Percentiles rank a stretch among this genome's conserved stretches.
phyloP scores from a whole-genome alignment of 2,888 invertebrate genomes.

The Cacoxenus indagator region DNA sequence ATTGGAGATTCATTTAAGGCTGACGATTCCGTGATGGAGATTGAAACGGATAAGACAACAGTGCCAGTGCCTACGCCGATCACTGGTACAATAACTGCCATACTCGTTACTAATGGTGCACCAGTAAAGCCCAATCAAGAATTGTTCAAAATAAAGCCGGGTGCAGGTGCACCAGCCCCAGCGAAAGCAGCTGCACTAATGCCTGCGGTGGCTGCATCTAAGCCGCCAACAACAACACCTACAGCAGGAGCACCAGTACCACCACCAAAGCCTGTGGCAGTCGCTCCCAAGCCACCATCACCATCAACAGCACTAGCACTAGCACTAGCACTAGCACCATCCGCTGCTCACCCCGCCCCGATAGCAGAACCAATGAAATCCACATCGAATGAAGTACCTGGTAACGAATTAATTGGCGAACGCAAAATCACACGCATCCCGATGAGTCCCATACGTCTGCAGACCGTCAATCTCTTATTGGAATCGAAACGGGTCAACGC shows the following conservation, averaged over 20 bases:
- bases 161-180: constrained; percentile 61
- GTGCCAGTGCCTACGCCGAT: constrained; percentile 82
- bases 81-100: constrained; percentile 88
- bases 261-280: constrained; percentile 53
- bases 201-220: constrained; percentile 71
- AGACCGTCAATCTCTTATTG: constrained; percentile 95
- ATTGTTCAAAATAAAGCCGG: constrained; percentile 81
- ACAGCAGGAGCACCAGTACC: constrained; percentile 63
- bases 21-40: constrained; percentile 95
- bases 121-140: constrained; percentile 92
- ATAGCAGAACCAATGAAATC: constrained; percentile 35
- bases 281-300: constrained; percentile 53
- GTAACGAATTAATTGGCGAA: constrained; percentile 80
- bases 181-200: constrained; percentile 70
- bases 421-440: constrained; percentile 96
- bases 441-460: constrained; percentile 97
- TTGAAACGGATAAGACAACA: constrained; percentile 97
- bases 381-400: background rate
- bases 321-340: constrained; percentile 68
- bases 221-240: constrained; percentile 61
- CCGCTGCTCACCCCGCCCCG: constrained; percentile 69
- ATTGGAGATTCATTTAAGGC: constrained; percentile 92
- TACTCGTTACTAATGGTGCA: constrained; percentile 90
- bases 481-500: constrained; percentile 99
- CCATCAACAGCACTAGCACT: constrained; percentile 62